Evolutionary conservation across 2,797 vertebrate genomes (phyloP).

Genomic region (Acanthurus lineatus): DNA sequence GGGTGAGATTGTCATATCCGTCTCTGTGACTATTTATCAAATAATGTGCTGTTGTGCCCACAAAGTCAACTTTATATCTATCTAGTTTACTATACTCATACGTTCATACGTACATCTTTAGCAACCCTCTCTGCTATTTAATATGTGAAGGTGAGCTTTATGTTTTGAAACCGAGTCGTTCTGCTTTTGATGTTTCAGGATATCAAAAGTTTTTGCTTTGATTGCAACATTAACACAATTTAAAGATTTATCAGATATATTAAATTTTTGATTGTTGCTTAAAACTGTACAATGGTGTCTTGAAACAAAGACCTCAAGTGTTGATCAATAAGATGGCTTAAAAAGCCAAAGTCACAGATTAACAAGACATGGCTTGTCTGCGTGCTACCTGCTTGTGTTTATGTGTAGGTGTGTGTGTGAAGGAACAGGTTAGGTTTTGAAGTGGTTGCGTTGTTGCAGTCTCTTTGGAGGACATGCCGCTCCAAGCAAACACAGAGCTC

Average conservation of each 20-base stretch:
- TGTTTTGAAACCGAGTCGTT: background rate
- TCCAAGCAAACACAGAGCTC: conserved; percentile 88
- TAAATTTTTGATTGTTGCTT: background rate
- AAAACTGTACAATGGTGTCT: background rate
- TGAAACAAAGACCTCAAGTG: background rate
- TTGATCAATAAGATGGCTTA: conserved; percentile 41
- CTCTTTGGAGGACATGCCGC: conserved; percentile 75
- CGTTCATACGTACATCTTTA: background rate
- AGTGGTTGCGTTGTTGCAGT: conserved; percentile 68
- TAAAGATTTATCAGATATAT: background rate
- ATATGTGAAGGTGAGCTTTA: background rate
- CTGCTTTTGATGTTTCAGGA: background rate
- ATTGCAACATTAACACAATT: background rate
- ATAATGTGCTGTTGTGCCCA: conserved; percentile 17
- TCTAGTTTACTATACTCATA: background rate
- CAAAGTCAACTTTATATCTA: background rate
- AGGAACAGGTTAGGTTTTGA: conserved; percentile 70
- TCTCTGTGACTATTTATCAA: conserved; percentile 54
- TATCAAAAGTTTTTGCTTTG: background rate
- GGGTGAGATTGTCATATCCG: conserved; percentile 77
- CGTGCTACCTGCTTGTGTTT: conserved; percentile 49
- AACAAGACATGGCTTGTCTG: conserved; percentile 69
- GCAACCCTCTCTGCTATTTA: background rate
- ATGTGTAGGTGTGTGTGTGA: conserved; percentile 41
- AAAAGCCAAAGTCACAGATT: conserved; percentile 60